A percentile compares a stretch with the other conserved stretches of the same genome.
Evolutionary conservation across 2,113 vertebrate species (phyloP).

Genomic region (Solea solea): DNA sequence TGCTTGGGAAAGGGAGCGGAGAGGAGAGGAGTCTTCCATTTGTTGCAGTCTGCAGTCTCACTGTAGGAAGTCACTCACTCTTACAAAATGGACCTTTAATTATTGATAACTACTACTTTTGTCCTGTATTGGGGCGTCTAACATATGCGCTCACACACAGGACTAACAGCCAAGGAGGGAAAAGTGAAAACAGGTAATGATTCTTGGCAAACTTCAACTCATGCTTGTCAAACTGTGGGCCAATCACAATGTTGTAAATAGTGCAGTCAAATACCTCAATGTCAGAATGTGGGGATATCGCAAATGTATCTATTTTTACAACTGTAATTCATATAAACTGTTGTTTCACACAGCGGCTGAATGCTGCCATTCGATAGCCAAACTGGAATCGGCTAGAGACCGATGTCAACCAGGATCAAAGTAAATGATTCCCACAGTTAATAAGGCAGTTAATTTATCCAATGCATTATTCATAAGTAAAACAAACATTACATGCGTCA

Average conservation of each 20-base stretch:
- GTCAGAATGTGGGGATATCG: slow-evolving; percentile 22
- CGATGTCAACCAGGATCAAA: slow-evolving; percentile 36
- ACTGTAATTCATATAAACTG: slow-evolving; percentile 44
- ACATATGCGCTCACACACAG: slow-evolving; percentile 6
- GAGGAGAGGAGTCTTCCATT: too few species aligned
- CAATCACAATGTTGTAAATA: slow-evolving; percentile 52
- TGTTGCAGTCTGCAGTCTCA: too few species aligned
- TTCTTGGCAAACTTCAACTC: slow-evolving; percentile 34
- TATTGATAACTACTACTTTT: too few species aligned
- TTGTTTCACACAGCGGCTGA: slow-evolving; percentile 27
- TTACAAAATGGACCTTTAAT: too few species aligned
- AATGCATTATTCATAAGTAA: not conserved
- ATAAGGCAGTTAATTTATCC: slow-evolving; percentile 21
- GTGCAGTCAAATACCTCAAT: slow-evolving; percentile 30
- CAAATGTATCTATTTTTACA: slow-evolving; percentile 42
- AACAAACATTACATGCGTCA: slow-evolving; percentile 1
- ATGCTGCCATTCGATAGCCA: slow-evolving; percentile 15
- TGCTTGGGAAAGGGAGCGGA: too few species aligned
- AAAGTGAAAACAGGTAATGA: slow-evolving; percentile 32
- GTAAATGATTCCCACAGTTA: slow-evolving; percentile 20
- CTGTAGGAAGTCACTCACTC: too few species aligned
- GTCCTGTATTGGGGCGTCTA: too few species aligned
- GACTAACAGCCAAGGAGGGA: slow-evolving; percentile 16
- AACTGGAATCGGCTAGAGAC: slow-evolving; percentile 25
- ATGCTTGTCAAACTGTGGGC: slow-evolving; percentile 17